Evolutionary conservation across 2,797 vertebrate genomes (phyloP), one percentile per base, ranked within the genome.

Genomic region (Gallirallus australis): DNA sequence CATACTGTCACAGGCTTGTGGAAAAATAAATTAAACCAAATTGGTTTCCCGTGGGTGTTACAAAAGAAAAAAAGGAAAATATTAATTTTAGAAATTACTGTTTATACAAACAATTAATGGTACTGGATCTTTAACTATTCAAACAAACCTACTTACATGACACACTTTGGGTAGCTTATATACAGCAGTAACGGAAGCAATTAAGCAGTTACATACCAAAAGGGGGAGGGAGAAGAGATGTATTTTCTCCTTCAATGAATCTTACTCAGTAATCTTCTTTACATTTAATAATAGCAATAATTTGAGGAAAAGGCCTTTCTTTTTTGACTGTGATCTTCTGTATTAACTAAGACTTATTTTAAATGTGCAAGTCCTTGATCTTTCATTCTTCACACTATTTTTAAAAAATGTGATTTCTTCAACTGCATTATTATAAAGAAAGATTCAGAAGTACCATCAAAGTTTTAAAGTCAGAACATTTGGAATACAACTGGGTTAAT

Each of bases 161-260:
- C 20, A 89, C 6, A 31, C 93, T 94, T 97, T 87, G 19, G 19
- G 33, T 91, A 47, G 24, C 65, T 96, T 93, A 88, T 91, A 53
- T 39, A 63, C 86, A 69, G 23, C 90, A 53, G 88, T 95, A 96
- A 83, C 76, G 81, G 75, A 89, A 91, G 39, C 31, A 50, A 93
- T 96, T 95, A 76, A 94, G 17, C 66, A 95, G 94, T 92, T 94
- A 92, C 75, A 73, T 78, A 94, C 31, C 11, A 63, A 89, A 86
- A 84, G 2, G 17, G 2, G 3, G 31, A 76, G 9, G 17, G 13
- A 63, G 3, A 57, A 76, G 52, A 13, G 6, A 50, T 82, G 25
- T 60, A 94, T 97, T 96, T 96, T 90, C 78, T 89, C 60, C 16
- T 89, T 95, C 93, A 93, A 47, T 94, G n/a, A 87, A 93, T 97